Evolutionary conservation across 1,140 invertebrate genomes (phyloP).

Genomic region (Dendrolimus punctatus): DNA sequence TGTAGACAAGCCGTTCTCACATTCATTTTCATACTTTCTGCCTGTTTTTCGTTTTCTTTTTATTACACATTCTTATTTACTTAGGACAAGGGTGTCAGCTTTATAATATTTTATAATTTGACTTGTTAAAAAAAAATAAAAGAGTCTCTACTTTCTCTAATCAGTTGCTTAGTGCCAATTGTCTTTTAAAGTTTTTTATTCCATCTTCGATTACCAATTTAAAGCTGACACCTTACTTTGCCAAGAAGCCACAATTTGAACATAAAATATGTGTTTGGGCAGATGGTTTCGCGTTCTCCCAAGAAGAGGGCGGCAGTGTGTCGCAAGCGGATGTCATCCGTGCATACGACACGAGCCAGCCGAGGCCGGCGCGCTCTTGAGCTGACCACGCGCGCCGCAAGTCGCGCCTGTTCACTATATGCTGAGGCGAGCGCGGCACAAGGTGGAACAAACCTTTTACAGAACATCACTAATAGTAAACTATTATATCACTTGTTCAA

Average conservation of each 20-base stretch:
- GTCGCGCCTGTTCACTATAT: slow-evolving; percentile 6
- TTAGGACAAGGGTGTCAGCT: too few relatives aligned
- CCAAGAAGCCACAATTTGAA: background rate
- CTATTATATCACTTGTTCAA: too few relatives aligned
- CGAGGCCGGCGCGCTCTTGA: slow-evolving; percentile 85
- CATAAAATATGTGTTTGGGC: slow-evolving; percentile 19
- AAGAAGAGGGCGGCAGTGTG: slow-evolving; percentile 97
- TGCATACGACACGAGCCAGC: slow-evolving; percentile 92
- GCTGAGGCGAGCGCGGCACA: slow-evolving; percentile 6
- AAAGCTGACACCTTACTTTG: too few relatives aligned
- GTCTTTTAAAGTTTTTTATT: too few relatives aligned
- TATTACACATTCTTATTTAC: background rate
- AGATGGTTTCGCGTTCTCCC: slow-evolving; percentile 99
- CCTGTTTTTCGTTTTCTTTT: background rate
- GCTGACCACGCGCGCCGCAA: slow-evolving; percentile 16
- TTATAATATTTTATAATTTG: too few relatives aligned
- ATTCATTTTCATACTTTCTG: background rate
- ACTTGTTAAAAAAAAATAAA: too few relatives aligned
- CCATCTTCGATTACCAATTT: too few relatives aligned
- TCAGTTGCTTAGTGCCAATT: too few relatives aligned
- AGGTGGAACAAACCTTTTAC: background rate
- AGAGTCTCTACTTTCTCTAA: too few relatives aligned
- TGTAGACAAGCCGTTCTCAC: slow-evolving; percentile 1
- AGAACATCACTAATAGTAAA: too few relatives aligned
- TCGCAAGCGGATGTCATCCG: slow-evolving; percentile 93